Evolutionary conservation across 2,797 vertebrate species (phyloP), one percentile per base, ranked within the genome.

Genomic region (Neomorphus geoffroyi): DNA sequence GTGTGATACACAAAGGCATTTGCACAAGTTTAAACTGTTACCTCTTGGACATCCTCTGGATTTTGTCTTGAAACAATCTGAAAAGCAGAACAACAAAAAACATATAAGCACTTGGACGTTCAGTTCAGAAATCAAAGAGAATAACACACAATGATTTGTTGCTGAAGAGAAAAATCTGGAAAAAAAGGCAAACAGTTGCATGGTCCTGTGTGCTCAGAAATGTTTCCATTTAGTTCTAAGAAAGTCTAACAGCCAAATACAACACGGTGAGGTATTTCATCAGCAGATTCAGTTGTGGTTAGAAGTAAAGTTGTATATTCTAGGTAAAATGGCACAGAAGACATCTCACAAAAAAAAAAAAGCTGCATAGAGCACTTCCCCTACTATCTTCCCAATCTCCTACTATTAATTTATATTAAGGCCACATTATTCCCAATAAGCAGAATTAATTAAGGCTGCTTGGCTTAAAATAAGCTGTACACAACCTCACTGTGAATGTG

Each of bases 41-140:
- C 99, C 99, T 99, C 99, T 97, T 99, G 99, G 92, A 99, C 98
- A 96, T 99, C 99, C 87, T 99, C 99, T 64, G 99, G 99, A 95
- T 98, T 99, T 98, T 98, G 99, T 94, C 99, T 98, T 80, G 99
- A 99, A 98, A 99, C 99, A 91, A 99, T 99, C 99, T 99, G 97
- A 95, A 98, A 98, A 78, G 90, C 39, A 98, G 97, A 97, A 93
- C 97, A 92, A 61, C 46, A 41, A 70, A 37, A 74, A 77, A 3
- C 7, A 28, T 1, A 1, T 97, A 75, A 98, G 75, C 45, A 1
- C 50, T 86, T 87, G 71, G 82, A 83, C 87, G 91, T 90, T 61
- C 84, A 73, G 45, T 58, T 43, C 88, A 32, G 37, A 86, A 67
- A 37, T 86, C 69, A 75, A 32, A 65, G 30, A 88, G 32, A 90